Evolutionary conservation across 2,888 invertebrate genomes (phyloP), one percentile per base, ranked within the genome.

Genomic region (Agrotis clavis): DNA sequence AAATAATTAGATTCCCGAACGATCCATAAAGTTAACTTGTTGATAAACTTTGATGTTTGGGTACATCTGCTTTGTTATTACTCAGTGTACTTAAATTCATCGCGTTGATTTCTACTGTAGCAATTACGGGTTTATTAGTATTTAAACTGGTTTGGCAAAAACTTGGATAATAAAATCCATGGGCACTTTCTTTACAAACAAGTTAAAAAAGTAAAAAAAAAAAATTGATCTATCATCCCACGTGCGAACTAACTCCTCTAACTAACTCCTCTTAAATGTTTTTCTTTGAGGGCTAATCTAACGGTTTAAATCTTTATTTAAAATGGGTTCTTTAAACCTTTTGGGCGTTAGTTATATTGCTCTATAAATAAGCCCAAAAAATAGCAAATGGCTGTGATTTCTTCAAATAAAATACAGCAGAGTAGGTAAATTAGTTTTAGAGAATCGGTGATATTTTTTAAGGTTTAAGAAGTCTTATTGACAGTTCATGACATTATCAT

Each of bases 371-470:
- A 16, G 59, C 19, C 13, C 18, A 48, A 74, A 60, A 53, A n/a
- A 6, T 13, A 11, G 0, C 0, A 74, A 68, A 62, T 41, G 69
- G 69, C 77, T 77, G 74, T 74, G 74, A 69, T 77, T 30, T 60
- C 19, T 60, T 60, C 25, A 51, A 59, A 59, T 57, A 16, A 25
- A 59, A 59, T 19, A n/a, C 47, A 59, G 19, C 59, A 48, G 2
- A n/a, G 0, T 2, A n/a, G n/a, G n/a, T n/a, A 19, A n/a, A 4
- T 41, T 45, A 45, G 18, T 11, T 18, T 47, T 51, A 41, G 9
- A 66, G 9, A 41, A 35, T 51, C n/a, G 56, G 76, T 66, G 73
- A 75, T 76, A 75, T 66, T 51, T 77, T 48, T 21, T 53, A 47
- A 47, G 48, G 1, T 19, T 56, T 63, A 21, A 41, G 13, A 13